A percentile compares a stretch with the other conserved stretches of the same genome.
These are phyloP conservation scores for Forbesichthys papilliferus DNA, from an alignment of 2,113 vertebrate genomes.

Conservation along the genomic window DNA sequence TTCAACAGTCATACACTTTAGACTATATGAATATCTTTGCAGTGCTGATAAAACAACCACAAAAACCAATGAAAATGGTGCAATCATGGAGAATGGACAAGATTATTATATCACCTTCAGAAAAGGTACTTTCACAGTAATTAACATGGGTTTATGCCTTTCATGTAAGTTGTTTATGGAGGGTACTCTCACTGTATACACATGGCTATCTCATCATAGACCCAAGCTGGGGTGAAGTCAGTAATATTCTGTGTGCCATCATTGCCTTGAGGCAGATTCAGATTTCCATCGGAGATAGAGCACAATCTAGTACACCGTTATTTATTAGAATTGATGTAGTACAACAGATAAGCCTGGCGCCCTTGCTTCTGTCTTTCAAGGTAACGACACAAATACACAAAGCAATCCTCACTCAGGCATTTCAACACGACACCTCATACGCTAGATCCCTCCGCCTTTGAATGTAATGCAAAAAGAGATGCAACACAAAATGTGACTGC, in stretches of 20 bases:
- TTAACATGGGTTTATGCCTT: conserved; percentile 27
- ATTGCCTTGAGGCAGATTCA: conserved; percentile 54
- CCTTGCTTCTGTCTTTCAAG: conserved; percentile 72
- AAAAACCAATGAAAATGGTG: conserved; percentile 24
- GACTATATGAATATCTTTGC: background rate
- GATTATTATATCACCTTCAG: conserved; percentile 40
- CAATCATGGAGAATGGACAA: conserved; percentile 12
- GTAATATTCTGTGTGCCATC: conserved; percentile 38
- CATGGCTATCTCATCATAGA: conserved; percentile 3
- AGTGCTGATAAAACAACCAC: conserved; percentile 3
- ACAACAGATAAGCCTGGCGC: conserved; percentile 62
- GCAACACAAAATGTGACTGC: too few species aligned
- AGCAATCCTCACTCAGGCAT: conserved; percentile 42
- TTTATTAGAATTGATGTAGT: conserved; percentile 70
- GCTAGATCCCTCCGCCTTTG: conserved; percentile 23
- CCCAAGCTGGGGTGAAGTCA: conserved; percentile 32
- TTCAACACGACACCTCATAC: conserved; percentile 26
- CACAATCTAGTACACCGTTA: conserved; percentile 65
- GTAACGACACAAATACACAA: conserved; percentile 64
- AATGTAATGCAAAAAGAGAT: conserved; percentile 26
- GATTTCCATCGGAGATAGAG: conserved; percentile 54
- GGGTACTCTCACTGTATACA: conserved; percentile 15
- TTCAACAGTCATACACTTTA: conserved; percentile 41
- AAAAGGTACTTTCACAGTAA: conserved; percentile 36
- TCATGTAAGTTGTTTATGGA: conserved; percentile 31